Percentiles rank a stretch among this genome's conserved stretches.
Conservation (phyloP, 2,888 invertebrate species). For the Desoria tigrina region DNA sequence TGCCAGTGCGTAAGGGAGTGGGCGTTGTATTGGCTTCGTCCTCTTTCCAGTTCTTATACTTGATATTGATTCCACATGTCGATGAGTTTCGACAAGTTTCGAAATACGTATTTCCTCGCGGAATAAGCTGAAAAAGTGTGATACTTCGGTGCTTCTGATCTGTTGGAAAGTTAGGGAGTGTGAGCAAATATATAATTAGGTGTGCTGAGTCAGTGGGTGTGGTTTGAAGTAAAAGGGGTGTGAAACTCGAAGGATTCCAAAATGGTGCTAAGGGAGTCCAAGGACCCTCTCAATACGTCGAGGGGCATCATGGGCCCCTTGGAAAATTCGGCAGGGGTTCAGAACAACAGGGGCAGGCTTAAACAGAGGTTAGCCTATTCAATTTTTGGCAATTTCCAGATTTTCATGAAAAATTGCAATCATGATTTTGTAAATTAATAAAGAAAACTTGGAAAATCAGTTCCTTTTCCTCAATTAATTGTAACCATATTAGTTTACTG, state of each 20-base stretch:
- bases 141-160: too few relatives aligned
- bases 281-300: slow-evolving; percentile 49
- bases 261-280: slow-evolving; percentile 50
- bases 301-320: slow-evolving; percentile 45
- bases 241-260: slow-evolving; percentile 28
- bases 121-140: too few relatives aligned
- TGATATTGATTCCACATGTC: neutral
- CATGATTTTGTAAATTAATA: neutral
- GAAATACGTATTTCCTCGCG: too few relatives aligned
- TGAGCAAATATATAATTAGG: too few relatives aligned
- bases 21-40: slow-evolving; percentile 26
- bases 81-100: too few relatives aligned
- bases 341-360: slow-evolving; percentile 51
- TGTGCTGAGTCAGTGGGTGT: too few relatives aligned
- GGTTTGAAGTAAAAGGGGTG: too few relatives aligned
- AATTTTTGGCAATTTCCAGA: too few relatives aligned
- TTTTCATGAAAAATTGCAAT: neutral
- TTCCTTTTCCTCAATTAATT: too few relatives aligned
- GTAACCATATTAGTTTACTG: too few relatives aligned
- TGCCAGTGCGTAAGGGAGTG: neutral
- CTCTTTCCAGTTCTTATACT: slow-evolving; percentile 19
- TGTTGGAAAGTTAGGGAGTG: too few relatives aligned
- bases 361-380: slow-evolving; percentile 36
- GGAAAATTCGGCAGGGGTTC: slow-evolving; percentile 47
- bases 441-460: too few relatives aligned